phyloP scores from a whole-genome alignment of 2,113 vertebrate genomes.

The Pristiophorus japonicus region DNA sequence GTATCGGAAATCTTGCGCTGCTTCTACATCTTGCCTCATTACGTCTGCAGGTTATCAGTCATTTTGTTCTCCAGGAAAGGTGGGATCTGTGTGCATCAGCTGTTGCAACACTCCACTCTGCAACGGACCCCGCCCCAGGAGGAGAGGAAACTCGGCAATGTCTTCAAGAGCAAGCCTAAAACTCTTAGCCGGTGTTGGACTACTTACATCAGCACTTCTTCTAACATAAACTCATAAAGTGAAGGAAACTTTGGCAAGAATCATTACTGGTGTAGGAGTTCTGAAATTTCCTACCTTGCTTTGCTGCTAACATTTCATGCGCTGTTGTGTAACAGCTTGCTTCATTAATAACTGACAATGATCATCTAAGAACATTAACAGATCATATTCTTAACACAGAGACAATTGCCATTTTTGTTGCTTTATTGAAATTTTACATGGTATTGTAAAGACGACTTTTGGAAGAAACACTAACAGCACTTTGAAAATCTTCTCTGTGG shows the following conservation, averaged over 20 bases:
- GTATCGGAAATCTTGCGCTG: constrained; percentile 92
- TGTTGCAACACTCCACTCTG: constrained; percentile 95
- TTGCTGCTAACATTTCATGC: constrained; percentile 10
- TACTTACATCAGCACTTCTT: constrained; percentile 19
- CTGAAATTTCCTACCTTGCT: constrained; percentile 27
- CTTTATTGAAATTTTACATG: constrained; percentile 23
- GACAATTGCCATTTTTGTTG: constrained; percentile 13
- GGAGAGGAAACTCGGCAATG: constrained; percentile 57
- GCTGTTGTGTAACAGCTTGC: constrained; percentile 17
- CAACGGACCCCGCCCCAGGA: constrained; percentile 81
- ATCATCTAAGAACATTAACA: not conserved
- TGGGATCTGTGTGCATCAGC: constrained; percentile 95
- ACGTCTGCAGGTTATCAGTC: constrained; percentile 94
- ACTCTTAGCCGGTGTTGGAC: constrained; percentile 11
- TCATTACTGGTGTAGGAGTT: not conserved
- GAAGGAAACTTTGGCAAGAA: not conserved
- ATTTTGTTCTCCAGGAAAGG: constrained; percentile 86
- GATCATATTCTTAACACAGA: not conserved
- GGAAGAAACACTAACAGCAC: constrained; percentile 11
- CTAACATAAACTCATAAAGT: constrained; percentile 33
- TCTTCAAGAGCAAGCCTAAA: constrained; percentile 22
- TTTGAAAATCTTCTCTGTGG: constrained; percentile 11
- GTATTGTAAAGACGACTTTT: not conserved
- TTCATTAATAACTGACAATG: not conserved
- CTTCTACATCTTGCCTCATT: constrained; percentile 87